Evolutionary conservation across 2,888 invertebrate genomes (phyloP).

Genomic region (Noctua pronuba): DNA sequence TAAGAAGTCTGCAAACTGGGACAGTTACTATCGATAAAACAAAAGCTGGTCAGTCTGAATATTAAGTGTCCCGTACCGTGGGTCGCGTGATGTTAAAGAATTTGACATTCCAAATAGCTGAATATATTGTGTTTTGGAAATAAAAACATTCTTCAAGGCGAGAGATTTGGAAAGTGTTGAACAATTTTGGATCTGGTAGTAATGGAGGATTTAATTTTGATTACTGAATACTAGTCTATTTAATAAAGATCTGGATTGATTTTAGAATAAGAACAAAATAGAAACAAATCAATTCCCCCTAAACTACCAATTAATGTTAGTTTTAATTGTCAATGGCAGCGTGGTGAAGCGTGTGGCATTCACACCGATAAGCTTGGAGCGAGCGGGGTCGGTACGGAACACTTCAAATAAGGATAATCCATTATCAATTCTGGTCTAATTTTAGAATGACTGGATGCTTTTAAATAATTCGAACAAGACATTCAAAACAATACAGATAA

Average conservation of each 20-base stretch:
- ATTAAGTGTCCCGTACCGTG: conserved; percentile 64
- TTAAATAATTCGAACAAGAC: conserved; percentile 36
- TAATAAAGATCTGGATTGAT: not conserved
- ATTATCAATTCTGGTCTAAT: conserved; percentile 48
- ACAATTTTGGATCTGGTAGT: conserved; percentile 27
- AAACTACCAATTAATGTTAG: conserved; percentile 65
- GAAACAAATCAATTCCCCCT: conserved; percentile 37
- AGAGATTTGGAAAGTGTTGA: conserved; percentile 13
- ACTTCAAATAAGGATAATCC: conserved; percentile 56
- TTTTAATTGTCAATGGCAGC: conserved; percentile 69
- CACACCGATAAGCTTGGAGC: conserved; percentile 70
- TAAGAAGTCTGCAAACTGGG: conserved; percentile 64
- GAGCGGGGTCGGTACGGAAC: conserved; percentile 61
- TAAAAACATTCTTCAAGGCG: conserved; percentile 16
- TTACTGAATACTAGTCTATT: not conserved
- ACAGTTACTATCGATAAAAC: conserved; percentile 53
- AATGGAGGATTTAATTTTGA: conserved; percentile 26
- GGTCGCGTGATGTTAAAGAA: conserved; percentile 24
- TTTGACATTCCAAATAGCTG: conserved; percentile 24
- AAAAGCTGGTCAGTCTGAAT: conserved; percentile 57
- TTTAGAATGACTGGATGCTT: conserved; percentile 53
- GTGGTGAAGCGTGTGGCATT: conserved; percentile 74
- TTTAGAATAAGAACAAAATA: not conserved
- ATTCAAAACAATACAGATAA: conserved; percentile 37
- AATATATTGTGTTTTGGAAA: conserved; percentile 20